Conservation (phyloP, 1,140 invertebrate genomes). For the Danaus plexippus region DNA sequence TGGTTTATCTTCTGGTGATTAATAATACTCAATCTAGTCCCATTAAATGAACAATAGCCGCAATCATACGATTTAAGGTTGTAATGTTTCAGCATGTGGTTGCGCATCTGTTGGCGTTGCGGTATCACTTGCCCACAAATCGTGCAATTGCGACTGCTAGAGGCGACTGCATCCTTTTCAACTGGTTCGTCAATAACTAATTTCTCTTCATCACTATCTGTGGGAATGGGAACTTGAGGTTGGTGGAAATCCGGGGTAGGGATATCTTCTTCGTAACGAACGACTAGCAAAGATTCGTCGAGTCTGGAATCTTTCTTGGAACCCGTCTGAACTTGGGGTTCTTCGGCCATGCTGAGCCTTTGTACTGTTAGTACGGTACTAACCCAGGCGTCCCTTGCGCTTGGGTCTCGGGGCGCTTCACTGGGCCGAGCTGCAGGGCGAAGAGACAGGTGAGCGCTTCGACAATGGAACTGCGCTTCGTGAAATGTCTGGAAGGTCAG, state of each 20-base stretch:
- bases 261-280: slow-evolving; percentile 45
- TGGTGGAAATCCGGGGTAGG: slow-evolving; percentile 26
- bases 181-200: slow-evolving; percentile 38
- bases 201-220: slow-evolving; percentile 40
- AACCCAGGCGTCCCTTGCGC: slow-evolving; percentile 41
- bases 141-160: slow-evolving; percentile 17
- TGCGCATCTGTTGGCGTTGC: slow-evolving; percentile 11
- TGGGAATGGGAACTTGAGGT: neutral
- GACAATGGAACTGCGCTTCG: slow-evolving; percentile 54
- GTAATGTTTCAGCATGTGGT: slow-evolving; percentile 41
- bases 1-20: slow-evolving; percentile 28
- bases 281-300: slow-evolving; percentile 51
- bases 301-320: slow-evolving; percentile 3
- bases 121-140: slow-evolving; percentile 25
- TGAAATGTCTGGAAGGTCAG: slow-evolving; percentile 48
- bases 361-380: slow-evolving; percentile 32
- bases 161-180: slow-evolving; percentile 3
- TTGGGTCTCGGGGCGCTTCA: slow-evolving; percentile 35
- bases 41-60: slow-evolving; percentile 29
- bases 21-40: slow-evolving; percentile 15
- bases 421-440: slow-evolving; percentile 28
- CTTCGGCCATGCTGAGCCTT: slow-evolving; percentile 26
- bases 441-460: slow-evolving; percentile 25
- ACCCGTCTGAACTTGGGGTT: slow-evolving; percentile 3
- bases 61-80: slow-evolving; percentile 38